Conservation (phyloP, 1,140 invertebrate species). For the Sitobion miscanthi region DNA sequence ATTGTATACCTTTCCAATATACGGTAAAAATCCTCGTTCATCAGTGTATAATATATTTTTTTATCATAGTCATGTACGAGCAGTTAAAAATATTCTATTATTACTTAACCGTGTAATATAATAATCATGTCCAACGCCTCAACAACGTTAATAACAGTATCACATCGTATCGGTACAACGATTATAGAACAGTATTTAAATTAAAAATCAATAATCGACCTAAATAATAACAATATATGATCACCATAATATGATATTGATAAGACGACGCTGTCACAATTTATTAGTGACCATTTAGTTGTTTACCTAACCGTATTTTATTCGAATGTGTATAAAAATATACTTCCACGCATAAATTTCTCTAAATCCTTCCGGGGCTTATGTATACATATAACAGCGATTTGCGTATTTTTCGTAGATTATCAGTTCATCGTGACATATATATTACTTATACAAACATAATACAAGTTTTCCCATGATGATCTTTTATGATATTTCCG, state of each 20-base stretch:
- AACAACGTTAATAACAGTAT: background rate
- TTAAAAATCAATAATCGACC: background rate
- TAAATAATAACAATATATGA: background rate
- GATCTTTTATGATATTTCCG: background rate
- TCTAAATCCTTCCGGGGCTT: background rate
- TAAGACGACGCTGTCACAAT: too few relatives aligned
- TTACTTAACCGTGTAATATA: too few relatives aligned
- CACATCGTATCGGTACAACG: background rate
- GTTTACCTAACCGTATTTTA: too few relatives aligned
- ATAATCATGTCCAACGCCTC: background rate
- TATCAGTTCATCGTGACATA: background rate
- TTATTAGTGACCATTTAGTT: background rate
- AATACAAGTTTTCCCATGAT: background rate
- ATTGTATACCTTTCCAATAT: background rate
- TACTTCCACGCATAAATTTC: background rate
- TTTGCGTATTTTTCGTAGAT: background rate
- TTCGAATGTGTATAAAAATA: background rate
- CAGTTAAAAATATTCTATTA: background rate
- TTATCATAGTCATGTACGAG: background rate
- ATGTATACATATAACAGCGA: background rate
- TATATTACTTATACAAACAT: background rate
- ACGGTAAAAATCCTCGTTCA: background rate
- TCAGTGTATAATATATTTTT: background rate
- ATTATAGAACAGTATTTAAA: background rate
- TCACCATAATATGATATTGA: too few relatives aligned